A percentile compares a stretch with the other conserved stretches of the same genome.
phyloP scores from a whole-genome alignment of 2,888 invertebrate species.

The Leptogaster cylindrica region DNA sequence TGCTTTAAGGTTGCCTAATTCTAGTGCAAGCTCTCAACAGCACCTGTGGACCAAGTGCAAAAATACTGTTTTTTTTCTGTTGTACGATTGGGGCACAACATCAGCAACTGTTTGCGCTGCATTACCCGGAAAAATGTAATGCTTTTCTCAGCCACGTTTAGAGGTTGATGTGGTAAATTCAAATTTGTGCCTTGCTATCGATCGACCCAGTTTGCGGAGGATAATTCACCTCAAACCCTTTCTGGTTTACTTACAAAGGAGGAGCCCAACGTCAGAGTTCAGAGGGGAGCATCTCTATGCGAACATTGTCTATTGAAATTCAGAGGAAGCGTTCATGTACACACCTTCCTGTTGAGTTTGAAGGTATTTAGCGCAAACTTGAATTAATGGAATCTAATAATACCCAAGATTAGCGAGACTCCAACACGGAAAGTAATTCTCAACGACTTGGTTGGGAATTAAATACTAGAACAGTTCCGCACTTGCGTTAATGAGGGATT shows the following conservation, averaged over 20 bases:
- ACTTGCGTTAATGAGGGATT: conserved; percentile 33
- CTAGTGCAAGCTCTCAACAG: too few relatives aligned
- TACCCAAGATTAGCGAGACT: conserved; percentile 4
- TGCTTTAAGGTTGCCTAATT: conserved; percentile 7
- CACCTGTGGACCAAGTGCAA: conserved; percentile 28
- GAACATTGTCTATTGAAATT: conserved; percentile 30
- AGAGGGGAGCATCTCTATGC: not conserved
- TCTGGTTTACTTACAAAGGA: conserved; percentile 16
- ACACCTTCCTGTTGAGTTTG: not conserved
- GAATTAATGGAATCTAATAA: conserved; percentile 36
- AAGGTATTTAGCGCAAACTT: conserved; percentile 23
- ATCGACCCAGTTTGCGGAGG: conserved; percentile 34
- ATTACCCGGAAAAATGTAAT: too few relatives aligned
- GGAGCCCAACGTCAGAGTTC: not conserved
- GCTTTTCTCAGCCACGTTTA: conserved; percentile 1
- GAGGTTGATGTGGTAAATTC: conserved; percentile 22
- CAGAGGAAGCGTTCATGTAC: not conserved
- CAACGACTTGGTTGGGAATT: too few relatives aligned
- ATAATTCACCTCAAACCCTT: not conserved
- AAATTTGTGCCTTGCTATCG: conserved; percentile 20
- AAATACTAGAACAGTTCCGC: too few relatives aligned
- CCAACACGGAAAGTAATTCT: conserved; percentile 23
- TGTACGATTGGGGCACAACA: too few relatives aligned
- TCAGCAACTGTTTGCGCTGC: too few relatives aligned
- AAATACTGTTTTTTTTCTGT: too few relatives aligned